Evolutionary conservation across 2,888 invertebrate genomes (phyloP), one percentile per base, ranked within the genome.

Genomic region (Megastigmus dorsalis): DNA sequence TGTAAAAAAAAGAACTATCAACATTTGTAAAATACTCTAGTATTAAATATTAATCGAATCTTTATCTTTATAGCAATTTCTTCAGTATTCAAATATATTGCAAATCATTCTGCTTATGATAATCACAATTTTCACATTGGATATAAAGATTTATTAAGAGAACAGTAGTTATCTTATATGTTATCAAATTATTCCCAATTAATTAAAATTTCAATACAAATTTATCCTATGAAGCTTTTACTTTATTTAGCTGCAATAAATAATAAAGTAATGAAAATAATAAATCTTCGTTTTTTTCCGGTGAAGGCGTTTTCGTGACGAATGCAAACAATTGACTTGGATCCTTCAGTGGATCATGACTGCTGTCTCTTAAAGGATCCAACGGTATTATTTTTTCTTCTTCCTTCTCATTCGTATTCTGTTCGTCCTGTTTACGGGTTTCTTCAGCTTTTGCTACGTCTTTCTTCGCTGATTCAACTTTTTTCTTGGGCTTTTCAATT

Each of bases 281-380:
- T 5, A 84, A 54, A 74, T 80, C 82, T 38, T 84, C 84, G 3
- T 82, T 82, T 60, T 84, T 86, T 23, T 86, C 88, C 3, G 88
- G 88, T 3, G 88, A 88, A 3, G 88, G 86, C 2, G 88, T 87
- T 78, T 86, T 85, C 0, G 86, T 88, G 3, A 88, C 88, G 36
- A 88, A 88, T 4, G 88, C 88, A 63, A 88, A 88, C 10, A 88
- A 62, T 48, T 85, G 85, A 72, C 85, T 87, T 0, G 86, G 87
- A 78, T 88, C 86, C 48, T 86, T 83, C 1, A 87, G 55, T 0
- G 87, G 85, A 79, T 88, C 85, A 52, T 83, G 84, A 70, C 66
- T 85, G 9, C 74, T 76, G 67, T 86, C 84, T 4, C 84, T 82
- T 15, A 88, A 75, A 13, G 88, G 88, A 81, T 88, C 88, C 1